Evolutionary conservation across 1,140 invertebrate genomes (phyloP), one percentile per base, ranked within the genome.

Genomic region (Antheraea pernyi): DNA sequence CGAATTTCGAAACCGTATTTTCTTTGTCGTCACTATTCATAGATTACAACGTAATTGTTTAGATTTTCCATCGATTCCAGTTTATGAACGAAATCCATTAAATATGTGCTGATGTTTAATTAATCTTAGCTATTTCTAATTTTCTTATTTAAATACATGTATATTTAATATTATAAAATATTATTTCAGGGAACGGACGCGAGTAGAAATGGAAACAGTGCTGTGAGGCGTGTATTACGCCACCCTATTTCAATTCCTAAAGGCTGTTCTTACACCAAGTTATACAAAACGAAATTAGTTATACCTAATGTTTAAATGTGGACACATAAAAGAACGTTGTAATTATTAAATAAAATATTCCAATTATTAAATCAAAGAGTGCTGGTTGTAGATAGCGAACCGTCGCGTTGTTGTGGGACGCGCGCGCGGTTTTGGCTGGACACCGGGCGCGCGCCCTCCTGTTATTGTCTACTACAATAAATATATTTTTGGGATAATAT

Each of bases 171-270:
- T 30, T 10, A 0, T 13, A 11, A 11, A 53, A 16, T 73, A 59
- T 73, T 73, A 48, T 89, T 89, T 42, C 79, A 91, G 89, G 80
- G 89, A 89, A 81, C 88, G 87, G 84, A 91, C 85, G 73, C 85
- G 88, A 81, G 96, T 96, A 82, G 96, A 97, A 94, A 97, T 97
- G 95, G 96, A 97, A 94, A 97, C 96, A 84, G 96, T 97, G 94
- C 96, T 97, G 94, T 97, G 96, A 97, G 94, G 89, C 80, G 90
- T 81, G 78, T 92, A 82, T 91, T 88, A 83, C 88, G 86, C 87
- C 88, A 91, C 83, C 82, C 80, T 88, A 81, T 86, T 90, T 91
- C 88, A 91, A 91, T 91, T 92, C 88, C 88, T 91, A 84, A 92
- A 89, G 91, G 89, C 89, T 92, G 88, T 91, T 90, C 89, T 91